Evolutionary conservation across 2,797 vertebrate species (phyloP).

Genomic region (Hippocampus kuda): DNA sequence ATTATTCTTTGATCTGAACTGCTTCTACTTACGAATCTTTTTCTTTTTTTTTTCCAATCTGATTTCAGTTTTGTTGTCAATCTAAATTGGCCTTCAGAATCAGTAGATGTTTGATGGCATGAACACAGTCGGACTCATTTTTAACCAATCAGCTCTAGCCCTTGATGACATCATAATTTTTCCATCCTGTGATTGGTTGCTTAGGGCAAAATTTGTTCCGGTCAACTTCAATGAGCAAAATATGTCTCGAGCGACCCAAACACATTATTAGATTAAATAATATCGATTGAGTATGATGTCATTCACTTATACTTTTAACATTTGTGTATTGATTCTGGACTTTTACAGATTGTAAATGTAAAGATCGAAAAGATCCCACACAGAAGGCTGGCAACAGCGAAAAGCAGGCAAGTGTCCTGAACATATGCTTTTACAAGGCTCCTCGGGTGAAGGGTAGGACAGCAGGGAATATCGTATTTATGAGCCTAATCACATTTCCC

Average conservation of each 20-base stretch:
- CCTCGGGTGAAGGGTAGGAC: slow-evolving; percentile 52
- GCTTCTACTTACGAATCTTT: background rate
- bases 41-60: too few species aligned
- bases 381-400: slow-evolving; percentile 2
- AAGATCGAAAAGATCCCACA: slow-evolving; percentile 2
- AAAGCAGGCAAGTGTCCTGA: slow-evolving; percentile 22
- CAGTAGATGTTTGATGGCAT: too few species aligned
- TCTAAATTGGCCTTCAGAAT: too few species aligned
- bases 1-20: background rate
- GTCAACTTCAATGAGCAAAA: background rate
- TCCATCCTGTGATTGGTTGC: background rate
- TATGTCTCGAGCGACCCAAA: background rate
- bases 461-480: slow-evolving; percentile 52
- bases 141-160: background rate
- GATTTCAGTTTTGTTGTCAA: too few species aligned
- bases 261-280: background rate
- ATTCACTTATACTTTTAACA: background rate
- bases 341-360: background rate
- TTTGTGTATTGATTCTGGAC: background rate
- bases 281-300: background rate
- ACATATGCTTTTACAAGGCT: slow-evolving; percentile 44
- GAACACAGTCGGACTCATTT: too few species aligned
- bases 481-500: slow-evolving; percentile 64
- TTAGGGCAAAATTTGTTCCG: background rate
- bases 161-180: background rate